These are phyloP conservation scores for Athalia circularis DNA, from an alignment of 2,888 invertebrate genomes.

Conservation along the genomic window DNA sequence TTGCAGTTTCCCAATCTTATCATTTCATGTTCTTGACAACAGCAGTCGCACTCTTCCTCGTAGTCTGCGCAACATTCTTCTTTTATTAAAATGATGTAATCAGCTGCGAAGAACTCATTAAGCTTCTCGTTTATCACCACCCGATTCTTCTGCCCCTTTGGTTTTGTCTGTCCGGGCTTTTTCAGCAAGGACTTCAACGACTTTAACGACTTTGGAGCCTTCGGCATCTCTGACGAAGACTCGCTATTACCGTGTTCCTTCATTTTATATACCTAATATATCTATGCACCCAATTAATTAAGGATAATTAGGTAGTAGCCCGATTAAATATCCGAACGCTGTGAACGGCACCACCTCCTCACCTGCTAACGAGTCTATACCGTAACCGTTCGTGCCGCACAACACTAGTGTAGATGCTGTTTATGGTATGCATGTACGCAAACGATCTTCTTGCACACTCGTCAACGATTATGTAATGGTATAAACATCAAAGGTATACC, in stretches of 20 bases:
- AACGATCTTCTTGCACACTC: too few relatives aligned
- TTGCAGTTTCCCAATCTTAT: constrained; percentile 79
- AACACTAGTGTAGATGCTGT: background rate
- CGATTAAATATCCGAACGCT: background rate
- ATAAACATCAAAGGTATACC: too few relatives aligned
- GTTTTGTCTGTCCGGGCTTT: constrained; percentile 82
- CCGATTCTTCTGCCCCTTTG: constrained; percentile 81
- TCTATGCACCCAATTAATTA: background rate
- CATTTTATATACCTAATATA: constrained; percentile 13
- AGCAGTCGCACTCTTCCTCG: constrained; percentile 82
- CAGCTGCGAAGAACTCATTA: constrained; percentile 94
- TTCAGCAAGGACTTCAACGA: constrained; percentile 84
- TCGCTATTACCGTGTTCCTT: constrained; percentile 50
- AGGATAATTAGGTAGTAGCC: background rate
- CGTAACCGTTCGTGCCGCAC: background rate
- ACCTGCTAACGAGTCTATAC: too few relatives aligned
- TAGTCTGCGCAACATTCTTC: constrained; percentile 92
- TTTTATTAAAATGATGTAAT: constrained; percentile 92
- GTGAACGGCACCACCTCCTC: background rate
- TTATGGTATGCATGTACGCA: too few relatives aligned
- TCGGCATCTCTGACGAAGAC: constrained; percentile 62
- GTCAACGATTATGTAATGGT: too few relatives aligned
- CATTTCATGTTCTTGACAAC: constrained; percentile 84
- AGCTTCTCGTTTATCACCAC: constrained; percentile 93
- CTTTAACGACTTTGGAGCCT: constrained; percentile 51